Percentiles rank a stretch among this genome's conserved stretches.
phyloP scores from a whole-genome alignment of 1,140 invertebrate species.

The Ceratoteleas bidentatus region DNA sequence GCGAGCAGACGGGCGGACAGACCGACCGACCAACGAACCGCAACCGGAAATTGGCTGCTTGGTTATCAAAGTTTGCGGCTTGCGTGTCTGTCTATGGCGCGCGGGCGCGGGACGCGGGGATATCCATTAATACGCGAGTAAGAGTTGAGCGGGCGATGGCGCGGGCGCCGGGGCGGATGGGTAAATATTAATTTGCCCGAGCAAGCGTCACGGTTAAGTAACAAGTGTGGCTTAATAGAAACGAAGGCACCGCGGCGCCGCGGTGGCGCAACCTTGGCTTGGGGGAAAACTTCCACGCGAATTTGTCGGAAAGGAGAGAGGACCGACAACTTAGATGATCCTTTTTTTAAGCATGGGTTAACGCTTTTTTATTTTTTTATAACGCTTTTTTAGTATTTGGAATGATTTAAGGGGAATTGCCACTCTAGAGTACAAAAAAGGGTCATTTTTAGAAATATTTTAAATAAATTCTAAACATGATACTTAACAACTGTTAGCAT shows the following conservation, averaged over 20 bases:
- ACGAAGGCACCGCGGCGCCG: conserved; percentile 53
- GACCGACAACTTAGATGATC: neutral
- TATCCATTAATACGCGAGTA: conserved; percentile 81
- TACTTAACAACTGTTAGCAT: too few species aligned
- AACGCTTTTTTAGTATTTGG: too few species aligned
- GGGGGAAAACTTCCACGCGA: conserved; percentile 20
- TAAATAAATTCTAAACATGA: too few species aligned
- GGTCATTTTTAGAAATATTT: too few species aligned
- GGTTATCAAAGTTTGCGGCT: conserved; percentile 81
- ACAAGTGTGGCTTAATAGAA: conserved; percentile 60
- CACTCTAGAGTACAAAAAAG: too few species aligned
- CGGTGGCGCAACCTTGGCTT: conserved; percentile 53
- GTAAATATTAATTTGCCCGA: conserved; percentile 81
- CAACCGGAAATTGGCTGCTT: conserved; percentile 81
- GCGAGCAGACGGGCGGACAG: conserved; percentile 65
- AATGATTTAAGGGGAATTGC: too few species aligned
- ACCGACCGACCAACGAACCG: conserved; percentile 75
- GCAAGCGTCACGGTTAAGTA: conserved; percentile 74
- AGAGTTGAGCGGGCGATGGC: conserved; percentile 71
- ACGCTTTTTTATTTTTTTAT: neutral
- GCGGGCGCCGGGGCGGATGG: conserved; percentile 71
- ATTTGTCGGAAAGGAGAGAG: too few species aligned
- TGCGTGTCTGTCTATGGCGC: conserved; percentile 77
- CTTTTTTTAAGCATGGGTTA: too few species aligned
- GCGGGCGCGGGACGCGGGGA: conserved; percentile 64